phyloP scores from a whole-genome alignment of 2,113 vertebrate genomes.

The Heptranchias perlo region DNA sequence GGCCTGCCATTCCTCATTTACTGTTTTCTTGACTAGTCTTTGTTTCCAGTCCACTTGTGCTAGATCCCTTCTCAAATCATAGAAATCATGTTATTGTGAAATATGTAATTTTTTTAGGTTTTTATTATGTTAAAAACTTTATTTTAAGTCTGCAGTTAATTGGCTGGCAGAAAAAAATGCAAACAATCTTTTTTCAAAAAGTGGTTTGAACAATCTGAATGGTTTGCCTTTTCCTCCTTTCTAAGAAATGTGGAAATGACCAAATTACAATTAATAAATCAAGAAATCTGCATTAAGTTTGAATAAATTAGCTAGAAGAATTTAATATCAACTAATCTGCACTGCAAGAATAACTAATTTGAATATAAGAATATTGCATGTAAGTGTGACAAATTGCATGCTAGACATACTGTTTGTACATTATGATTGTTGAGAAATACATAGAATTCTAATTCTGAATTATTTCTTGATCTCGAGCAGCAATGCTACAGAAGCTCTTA shows the following conservation, averaged over 20 bases:
- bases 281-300: conserved; percentile 20
- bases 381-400: not conserved
- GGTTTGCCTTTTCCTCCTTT: not conserved
- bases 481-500: conserved; percentile 10
- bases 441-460: not conserved
- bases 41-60: too few relatives aligned
- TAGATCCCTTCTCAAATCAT: too few relatives aligned
- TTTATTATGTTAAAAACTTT: not conserved
- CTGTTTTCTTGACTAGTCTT: too few relatives aligned
- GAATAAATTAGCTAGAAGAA: not conserved
- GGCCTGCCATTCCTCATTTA: too few relatives aligned
- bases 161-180: not conserved
- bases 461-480: not conserved
- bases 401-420: not conserved
- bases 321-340: too few relatives aligned
- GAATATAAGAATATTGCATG: not conserved
- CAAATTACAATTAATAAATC: not conserved
- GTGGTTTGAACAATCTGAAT: not conserved
- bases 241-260: not conserved
- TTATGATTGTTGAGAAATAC: not conserved
- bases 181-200: not conserved
- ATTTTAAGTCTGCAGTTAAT: not conserved
- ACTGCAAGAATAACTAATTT: not conserved
- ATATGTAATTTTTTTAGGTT: not conserved
- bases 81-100: not conserved